A percentile compares a stretch with the other conserved stretches of the same genome.
Conservation (phyloP, 35 echinoderm and acorn worm genomes). For the Acanthaster planci region DNA sequence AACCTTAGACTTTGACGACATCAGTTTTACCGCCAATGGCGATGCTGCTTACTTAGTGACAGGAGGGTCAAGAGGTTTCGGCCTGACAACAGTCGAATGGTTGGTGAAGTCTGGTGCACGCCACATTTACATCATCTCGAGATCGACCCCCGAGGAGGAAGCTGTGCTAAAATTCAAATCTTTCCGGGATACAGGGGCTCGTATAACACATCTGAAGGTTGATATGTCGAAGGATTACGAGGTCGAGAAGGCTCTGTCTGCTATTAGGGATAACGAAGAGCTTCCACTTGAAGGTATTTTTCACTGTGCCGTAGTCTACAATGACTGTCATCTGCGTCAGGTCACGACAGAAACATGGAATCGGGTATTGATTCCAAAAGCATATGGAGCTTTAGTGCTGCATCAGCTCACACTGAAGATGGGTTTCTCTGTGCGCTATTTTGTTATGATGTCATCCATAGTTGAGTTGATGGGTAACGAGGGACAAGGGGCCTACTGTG, state of each 20-base stretch:
- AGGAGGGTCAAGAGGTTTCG: constrained; percentile 92
- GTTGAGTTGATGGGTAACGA: constrained; percentile 93
- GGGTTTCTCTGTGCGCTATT: constrained; percentile 84
- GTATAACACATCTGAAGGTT: constrained; percentile 86
- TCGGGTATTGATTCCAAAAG: constrained; percentile 84
- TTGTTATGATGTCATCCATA: constrained; percentile 97
- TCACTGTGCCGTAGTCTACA: constrained; percentile 86
- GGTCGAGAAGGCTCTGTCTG: constrained; percentile 82
- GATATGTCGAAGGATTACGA: constrained; percentile 80
- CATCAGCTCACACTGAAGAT: constrained; percentile 81
- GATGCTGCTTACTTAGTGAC: constrained; percentile 89
- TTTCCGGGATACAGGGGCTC: constrained; percentile 82
- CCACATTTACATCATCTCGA: constrained; percentile 83
- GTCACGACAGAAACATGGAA: constrained; percentile 85
- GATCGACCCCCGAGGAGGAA: constrained; percentile 85
- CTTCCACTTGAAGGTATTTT: constrained; percentile 92
- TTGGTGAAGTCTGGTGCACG: constrained; percentile 81
- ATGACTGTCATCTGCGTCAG: constrained; percentile 68
- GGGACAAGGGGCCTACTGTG: constrained; percentile 87
- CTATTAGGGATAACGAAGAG: constrained; percentile 81
- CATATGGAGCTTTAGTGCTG: constrained; percentile 80
- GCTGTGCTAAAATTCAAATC: constrained; percentile 83
- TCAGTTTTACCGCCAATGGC: constrained; percentile 70
- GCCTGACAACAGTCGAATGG: constrained; percentile 84
- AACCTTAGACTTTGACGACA: constrained; percentile 91